Evolutionary conservation across 1,140 invertebrate genomes (phyloP).

Genomic region (Physella acuta): DNA sequence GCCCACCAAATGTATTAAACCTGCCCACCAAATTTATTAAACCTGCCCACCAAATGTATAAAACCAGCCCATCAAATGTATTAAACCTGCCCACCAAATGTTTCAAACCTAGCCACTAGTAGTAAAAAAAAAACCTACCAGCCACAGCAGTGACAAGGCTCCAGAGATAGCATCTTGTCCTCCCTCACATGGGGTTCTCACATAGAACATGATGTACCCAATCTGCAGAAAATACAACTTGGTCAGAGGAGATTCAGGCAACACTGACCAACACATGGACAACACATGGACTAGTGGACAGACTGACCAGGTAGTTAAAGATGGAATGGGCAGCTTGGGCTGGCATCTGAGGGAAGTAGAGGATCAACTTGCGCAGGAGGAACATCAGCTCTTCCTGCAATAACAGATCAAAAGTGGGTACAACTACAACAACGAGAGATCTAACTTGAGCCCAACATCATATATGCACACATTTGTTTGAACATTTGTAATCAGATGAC

Average conservation of each 20-base stretch:
- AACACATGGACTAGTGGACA: too few species aligned
- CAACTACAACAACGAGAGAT: too few species aligned
- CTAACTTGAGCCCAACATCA: too few species aligned
- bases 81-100: too few species aligned
- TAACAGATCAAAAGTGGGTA: background rate
- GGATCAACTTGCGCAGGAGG: constrained; percentile 83
- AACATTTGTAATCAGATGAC: too few species aligned
- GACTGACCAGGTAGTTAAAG: constrained; percentile 90
- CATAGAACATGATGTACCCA: constrained; percentile 99
- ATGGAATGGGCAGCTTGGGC: constrained; percentile 97
- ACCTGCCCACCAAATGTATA: too few species aligned
- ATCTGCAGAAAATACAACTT: constrained; percentile 61
- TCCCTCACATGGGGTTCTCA: constrained; percentile 89
- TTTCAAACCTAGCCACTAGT: too few species aligned
- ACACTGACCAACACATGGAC: too few species aligned
- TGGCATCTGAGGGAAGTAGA: constrained; percentile 89
- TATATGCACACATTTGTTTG: too few species aligned
- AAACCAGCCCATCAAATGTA: too few species aligned
- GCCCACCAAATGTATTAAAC: too few species aligned
- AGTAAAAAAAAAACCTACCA: constrained; percentile 74
- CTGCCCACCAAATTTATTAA: too few species aligned
- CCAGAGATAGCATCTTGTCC: constrained; percentile 90
- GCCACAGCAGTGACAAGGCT: constrained; percentile 92
- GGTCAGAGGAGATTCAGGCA: background rate
- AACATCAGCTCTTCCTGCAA: constrained; percentile 89